Percentiles rank a stretch among this genome's conserved stretches.
phyloP scores from a whole-genome alignment of 1,140 invertebrate genomes.

The Drosophila watanabei region DNA sequence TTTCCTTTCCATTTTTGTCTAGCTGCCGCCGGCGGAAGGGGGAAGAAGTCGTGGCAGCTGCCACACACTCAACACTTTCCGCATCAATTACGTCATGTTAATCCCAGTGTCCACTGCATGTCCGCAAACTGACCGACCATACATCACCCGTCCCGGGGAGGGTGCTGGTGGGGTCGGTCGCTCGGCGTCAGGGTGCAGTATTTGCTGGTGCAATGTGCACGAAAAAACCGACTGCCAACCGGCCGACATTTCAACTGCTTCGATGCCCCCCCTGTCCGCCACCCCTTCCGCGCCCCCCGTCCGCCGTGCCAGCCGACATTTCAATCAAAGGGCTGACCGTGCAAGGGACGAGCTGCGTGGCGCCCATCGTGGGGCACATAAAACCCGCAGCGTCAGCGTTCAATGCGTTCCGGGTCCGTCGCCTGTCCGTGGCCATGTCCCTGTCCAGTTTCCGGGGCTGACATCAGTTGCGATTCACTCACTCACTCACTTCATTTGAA shows the following conservation, averaged over 20 bases:
- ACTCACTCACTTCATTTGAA: slow-evolving; percentile 40
- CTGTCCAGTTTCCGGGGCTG: slow-evolving; percentile 27
- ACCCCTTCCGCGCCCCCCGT: slow-evolving; percentile 3
- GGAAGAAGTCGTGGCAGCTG: slow-evolving; percentile 53
- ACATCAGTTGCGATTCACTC: slow-evolving; percentile 52
- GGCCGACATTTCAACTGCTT: slow-evolving; percentile 70
- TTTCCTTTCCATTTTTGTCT: slow-evolving; percentile 30
- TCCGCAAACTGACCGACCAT: slow-evolving; percentile 85
- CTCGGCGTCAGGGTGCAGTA: slow-evolving; percentile 36
- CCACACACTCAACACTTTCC: slow-evolving; percentile 83
- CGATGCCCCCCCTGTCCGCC: slow-evolving; percentile 22
- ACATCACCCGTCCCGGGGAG: slow-evolving; percentile 61
- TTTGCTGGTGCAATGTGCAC: slow-evolving; percentile 70
- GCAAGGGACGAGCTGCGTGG: slow-evolving; percentile 15
- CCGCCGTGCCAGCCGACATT: slow-evolving; percentile 72
- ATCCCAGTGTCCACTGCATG: slow-evolving; percentile 84
- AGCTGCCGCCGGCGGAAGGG: background rate
- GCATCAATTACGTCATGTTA: slow-evolving; percentile 85
- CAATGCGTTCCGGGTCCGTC: slow-evolving; percentile 77
- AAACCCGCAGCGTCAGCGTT: slow-evolving; percentile 75
- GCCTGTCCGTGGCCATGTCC: slow-evolving; percentile 49
- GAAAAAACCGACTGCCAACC: slow-evolving; percentile 66
- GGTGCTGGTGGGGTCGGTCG: slow-evolving; percentile 9
- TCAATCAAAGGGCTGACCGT: slow-evolving; percentile 67
- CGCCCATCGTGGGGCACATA: slow-evolving; percentile 50